phyloP scores from a whole-genome alignment of 1,140 invertebrate genomes.

The Drosophila watanabei region DNA sequence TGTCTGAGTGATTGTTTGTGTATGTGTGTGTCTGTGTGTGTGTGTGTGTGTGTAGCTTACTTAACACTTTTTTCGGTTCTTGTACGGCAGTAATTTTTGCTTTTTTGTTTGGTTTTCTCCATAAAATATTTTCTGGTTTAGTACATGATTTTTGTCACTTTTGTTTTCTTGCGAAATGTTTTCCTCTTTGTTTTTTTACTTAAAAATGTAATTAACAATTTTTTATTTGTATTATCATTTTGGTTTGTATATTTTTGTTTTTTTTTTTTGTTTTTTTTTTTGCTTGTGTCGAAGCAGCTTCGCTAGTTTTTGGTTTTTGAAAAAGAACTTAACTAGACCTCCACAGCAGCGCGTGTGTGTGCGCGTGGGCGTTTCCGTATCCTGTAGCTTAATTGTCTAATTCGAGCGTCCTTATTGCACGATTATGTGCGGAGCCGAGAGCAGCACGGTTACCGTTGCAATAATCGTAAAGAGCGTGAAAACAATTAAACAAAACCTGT shows the following conservation, averaged over 20 bases:
- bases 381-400: constrained; percentile 71
- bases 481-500: constrained; percentile 97
- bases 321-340: constrained; percentile 75
- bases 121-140: constrained; percentile 72
- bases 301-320: constrained; percentile 68
- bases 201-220: constrained; percentile 85
- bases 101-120: constrained; percentile 66
- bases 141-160: constrained; percentile 51
- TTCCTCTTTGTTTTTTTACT: constrained; percentile 50
- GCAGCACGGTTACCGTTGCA: constrained; percentile 96
- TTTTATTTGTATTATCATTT: constrained; percentile 56
- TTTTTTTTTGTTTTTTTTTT: constrained; percentile 19
- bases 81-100: constrained; percentile 84
- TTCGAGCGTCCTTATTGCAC: constrained; percentile 90
- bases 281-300: constrained; percentile 69
- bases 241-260: constrained; percentile 7
- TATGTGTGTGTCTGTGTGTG: constrained; percentile 38
- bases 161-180: constrained; percentile 44
- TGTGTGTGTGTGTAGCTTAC: constrained; percentile 53
- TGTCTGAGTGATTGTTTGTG: constrained; percentile 36
- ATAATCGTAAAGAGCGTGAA: constrained; percentile 98
- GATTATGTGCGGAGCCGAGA: constrained; percentile 97
- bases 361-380: constrained; percentile 36
- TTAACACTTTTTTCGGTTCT: constrained; percentile 70
- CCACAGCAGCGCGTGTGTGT: constrained; percentile 30